A percentile compares a stretch with the other conserved stretches of the same genome.
Evolutionary conservation across 2,113 vertebrate species (phyloP).

Genomic region (Thomomys bottae): DNA sequence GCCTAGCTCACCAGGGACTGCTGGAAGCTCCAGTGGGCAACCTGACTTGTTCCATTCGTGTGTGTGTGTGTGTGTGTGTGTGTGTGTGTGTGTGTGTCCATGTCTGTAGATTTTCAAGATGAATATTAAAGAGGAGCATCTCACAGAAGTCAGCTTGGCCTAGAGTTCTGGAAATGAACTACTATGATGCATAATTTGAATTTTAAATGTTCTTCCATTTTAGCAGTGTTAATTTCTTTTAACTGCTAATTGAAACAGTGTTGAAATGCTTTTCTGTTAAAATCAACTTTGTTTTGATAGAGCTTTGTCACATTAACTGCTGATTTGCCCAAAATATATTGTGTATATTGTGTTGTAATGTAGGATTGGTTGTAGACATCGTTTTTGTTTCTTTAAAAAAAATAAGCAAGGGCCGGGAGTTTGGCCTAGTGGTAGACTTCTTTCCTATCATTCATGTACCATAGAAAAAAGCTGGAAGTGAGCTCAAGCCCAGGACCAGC

Average conservation of each 20-base stretch:
- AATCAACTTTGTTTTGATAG: neutral
- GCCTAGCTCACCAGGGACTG: too few relatives aligned
- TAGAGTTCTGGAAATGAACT: neutral
- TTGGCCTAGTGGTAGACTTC: too few relatives aligned
- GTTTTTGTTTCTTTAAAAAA: neutral
- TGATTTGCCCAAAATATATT: neutral
- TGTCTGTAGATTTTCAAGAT: accelerated
- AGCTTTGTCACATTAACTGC: neutral
- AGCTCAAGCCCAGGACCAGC: too few relatives aligned
- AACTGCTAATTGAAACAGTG: neutral
- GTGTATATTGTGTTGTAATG: neutral
- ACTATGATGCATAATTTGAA: neutral
- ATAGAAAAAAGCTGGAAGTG: too few relatives aligned
- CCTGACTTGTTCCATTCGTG: too few relatives aligned
- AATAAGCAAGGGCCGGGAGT: too few relatives aligned
- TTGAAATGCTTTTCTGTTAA: neutral
- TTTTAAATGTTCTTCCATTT: neutral
- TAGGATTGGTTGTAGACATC: neutral
- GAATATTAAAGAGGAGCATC: neutral
- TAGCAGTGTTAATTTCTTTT: neutral
- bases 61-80: too few relatives aligned
- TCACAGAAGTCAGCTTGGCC: neutral
- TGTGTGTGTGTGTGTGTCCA: too few relatives aligned
- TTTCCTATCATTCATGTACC: too few relatives aligned
- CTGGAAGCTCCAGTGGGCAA: too few relatives aligned